Conservation (phyloP, 2,888 invertebrate species). For the Elmis aenea region DNA sequence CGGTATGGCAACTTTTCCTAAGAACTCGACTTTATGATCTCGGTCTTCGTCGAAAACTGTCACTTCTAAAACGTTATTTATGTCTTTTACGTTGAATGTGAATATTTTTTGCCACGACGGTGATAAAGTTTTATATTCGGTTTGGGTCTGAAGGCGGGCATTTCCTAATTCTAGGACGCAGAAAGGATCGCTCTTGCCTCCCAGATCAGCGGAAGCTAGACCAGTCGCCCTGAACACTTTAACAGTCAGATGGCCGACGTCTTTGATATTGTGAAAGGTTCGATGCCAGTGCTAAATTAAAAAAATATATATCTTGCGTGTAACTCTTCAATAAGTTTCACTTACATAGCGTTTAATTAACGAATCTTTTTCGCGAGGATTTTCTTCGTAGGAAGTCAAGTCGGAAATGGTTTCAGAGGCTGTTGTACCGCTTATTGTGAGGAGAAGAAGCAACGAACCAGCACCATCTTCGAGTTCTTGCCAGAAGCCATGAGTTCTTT, state of each 20-base stretch:
- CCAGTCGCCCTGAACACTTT: conserved; percentile 86
- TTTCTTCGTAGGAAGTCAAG: conserved; percentile 77
- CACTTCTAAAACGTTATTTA: conserved; percentile 88
- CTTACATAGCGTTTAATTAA: conserved; percentile 68
- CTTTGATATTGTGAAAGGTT: conserved; percentile 69
- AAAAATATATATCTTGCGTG: too few relatives aligned
- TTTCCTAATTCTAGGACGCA: conserved; percentile 95
- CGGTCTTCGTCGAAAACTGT: conserved; percentile 98
- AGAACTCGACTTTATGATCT: conserved; percentile 95
- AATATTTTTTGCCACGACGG: conserved; percentile 99
- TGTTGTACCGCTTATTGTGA: conserved; percentile 93
- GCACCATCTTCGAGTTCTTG: conserved; percentile 85
- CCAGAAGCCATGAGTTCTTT: conserved; percentile 88
- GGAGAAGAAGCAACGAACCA: conserved; percentile 76
- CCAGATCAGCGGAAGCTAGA: conserved; percentile 89
- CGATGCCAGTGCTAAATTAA: conserved; percentile 58
- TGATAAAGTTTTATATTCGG: conserved; percentile 94
- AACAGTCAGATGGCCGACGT: conserved; percentile 91
- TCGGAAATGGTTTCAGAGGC: conserved; percentile 91
- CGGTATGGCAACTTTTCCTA: conserved; percentile 80
- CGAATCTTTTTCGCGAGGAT: conserved; percentile 62
- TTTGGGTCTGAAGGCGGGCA: conserved; percentile 92
- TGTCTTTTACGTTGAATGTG: conserved; percentile 94
- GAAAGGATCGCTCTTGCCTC: conserved; percentile 98
- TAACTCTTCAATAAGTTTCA: too few relatives aligned